A percentile compares a stretch with the other conserved stretches of the same genome.
These are phyloP conservation scores for Onychomys arenicola DNA, from an alignment of 2,797 vertebrate species.

Conservation along the genomic window DNA sequence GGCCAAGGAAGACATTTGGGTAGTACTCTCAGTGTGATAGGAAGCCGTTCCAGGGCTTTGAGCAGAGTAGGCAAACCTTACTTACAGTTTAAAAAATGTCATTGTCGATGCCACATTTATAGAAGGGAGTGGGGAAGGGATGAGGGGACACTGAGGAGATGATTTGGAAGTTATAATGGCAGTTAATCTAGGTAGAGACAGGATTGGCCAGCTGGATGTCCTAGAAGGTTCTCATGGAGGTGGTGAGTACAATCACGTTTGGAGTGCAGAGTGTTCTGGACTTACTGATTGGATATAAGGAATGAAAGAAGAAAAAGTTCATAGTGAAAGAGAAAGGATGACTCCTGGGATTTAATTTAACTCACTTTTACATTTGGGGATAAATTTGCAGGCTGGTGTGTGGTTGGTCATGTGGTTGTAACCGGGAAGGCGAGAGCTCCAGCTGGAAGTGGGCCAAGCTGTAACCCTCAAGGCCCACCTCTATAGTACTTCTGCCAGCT, in stretches of 20 bases:
- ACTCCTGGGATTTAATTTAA: background rate
- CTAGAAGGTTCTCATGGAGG: background rate
- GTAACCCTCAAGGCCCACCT: background rate
- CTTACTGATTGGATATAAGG: background rate
- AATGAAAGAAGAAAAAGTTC: background rate
- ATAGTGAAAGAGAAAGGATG: background rate
- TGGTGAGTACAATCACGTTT: background rate
- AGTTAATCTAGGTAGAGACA: background rate
- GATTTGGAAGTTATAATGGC: background rate
- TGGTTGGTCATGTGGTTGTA: background rate
- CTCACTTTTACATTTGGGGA: background rate
- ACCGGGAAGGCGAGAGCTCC: background rate
- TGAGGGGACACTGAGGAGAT: background rate
- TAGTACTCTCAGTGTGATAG: background rate
- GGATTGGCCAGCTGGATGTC: background rate
- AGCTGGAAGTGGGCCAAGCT: background rate
- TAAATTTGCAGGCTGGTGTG: background rate
- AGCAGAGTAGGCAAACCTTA: background rate
- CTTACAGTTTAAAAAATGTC: background rate
- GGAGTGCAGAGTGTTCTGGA: background rate
- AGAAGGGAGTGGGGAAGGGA: background rate
- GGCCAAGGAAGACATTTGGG: background rate
- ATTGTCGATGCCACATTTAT: background rate
- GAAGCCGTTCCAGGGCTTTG: background rate
- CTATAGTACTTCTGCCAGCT: background rate